Percentiles rank a stretch among this genome's conserved stretches.
These are phyloP conservation scores for Sarcoramphus papa DNA, from an alignment of 2,797 vertebrate genomes.

Conservation along the genomic window DNA sequence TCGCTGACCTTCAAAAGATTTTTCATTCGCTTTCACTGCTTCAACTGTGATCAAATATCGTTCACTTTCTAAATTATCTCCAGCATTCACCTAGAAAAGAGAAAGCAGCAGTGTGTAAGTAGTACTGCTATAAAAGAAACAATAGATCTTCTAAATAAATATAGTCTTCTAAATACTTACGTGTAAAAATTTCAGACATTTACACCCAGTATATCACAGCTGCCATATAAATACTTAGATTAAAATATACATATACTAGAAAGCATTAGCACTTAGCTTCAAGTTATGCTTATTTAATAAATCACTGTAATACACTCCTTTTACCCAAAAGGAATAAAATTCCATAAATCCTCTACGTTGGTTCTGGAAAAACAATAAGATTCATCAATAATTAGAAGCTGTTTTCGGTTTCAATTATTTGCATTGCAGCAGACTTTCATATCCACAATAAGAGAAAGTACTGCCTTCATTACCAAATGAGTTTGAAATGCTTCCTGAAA, in stretches of 20 bases:
- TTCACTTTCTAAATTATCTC: constrained; percentile 77
- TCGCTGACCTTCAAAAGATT: neutral
- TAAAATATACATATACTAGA: neutral
- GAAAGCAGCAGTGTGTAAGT: neutral
- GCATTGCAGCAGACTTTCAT: neutral
- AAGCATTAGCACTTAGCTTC: neutral
- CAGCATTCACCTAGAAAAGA: constrained; percentile 68
- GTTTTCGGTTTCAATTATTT: neutral
- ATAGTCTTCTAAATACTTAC: neutral
- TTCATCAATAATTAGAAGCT: neutral
- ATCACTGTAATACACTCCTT: neutral
- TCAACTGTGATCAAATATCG: constrained; percentile 77
- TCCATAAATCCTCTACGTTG: neutral
- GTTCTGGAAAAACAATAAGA: neutral
- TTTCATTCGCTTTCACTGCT: constrained; percentile 36
- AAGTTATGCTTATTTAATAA: neutral
- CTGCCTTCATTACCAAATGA: neutral
- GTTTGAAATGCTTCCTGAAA: neutral
- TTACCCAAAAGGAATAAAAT: neutral
- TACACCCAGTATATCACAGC: neutral
- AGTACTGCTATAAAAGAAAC: neutral
- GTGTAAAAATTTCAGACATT: neutral
- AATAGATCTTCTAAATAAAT: neutral
- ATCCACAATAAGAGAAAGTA: neutral
- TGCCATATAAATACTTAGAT: neutral